Evolutionary conservation across 2,797 vertebrate genomes (phyloP), one percentile per base, ranked within the genome.

Genomic region (Sebastes vulpes): DNA sequence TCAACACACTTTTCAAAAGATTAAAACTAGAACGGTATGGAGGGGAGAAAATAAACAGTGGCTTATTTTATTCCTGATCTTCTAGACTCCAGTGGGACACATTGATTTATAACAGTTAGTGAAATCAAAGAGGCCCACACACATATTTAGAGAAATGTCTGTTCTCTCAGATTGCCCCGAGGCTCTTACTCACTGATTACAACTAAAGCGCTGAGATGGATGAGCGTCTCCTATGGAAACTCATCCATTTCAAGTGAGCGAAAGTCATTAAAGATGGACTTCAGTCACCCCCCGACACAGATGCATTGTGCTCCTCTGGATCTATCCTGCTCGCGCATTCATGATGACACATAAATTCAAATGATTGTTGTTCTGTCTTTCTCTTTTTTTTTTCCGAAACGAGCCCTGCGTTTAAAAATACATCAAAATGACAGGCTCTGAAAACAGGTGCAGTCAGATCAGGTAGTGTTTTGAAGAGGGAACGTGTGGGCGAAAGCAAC

Each of bases 351-450:
- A 61, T 28, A 57, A 65, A 70, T 78, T 58, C 65, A 87, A 79
- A 67, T 9, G 31, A 42, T 10, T 66, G 59, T 42, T 57, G 68
- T 81, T 81, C 71, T 61, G 70, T 73, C 38, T 68, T 66, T 52
- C 16, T 12, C 7, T 31, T 23, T 57, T 71, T 48, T 29, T 65
- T 16, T 31, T 3, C 4, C 42, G 57, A 75, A 75, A 84, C 61
- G 54, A 72, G 53, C 68, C 26, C 25, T 1, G 60, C 52, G 66
- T 88, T 79, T 88, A 93, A 91, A 91, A 92, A 92, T 85, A 91
- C 81, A 85, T 87, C 76, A 69, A 59, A 61, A 64, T 66, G 79
- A 80, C 84, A 82, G 82, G 31, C 72, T 65, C 42, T 16, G 64
- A 80, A 80, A 75, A 76, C 72, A 72, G 76, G 72, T 69, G 69